Conservation (phyloP, 2,888 invertebrate species). For the Physocephala rufipes region DNA sequence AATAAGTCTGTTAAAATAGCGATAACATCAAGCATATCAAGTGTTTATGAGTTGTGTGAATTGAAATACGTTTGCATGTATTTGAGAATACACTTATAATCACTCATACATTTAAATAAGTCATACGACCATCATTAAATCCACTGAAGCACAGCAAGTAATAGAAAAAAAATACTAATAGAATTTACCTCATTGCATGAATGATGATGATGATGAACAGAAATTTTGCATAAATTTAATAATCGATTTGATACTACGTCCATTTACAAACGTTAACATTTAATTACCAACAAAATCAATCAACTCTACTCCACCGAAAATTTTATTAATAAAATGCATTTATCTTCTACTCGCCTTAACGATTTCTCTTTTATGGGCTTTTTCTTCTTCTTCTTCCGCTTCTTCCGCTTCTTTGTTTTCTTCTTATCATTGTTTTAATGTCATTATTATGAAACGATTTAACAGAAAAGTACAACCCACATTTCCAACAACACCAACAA, state of each 20-base stretch:
- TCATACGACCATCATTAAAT: too few species aligned
- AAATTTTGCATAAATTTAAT: too few species aligned
- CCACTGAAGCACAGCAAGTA: too few species aligned
- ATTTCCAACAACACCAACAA: constrained; percentile 54
- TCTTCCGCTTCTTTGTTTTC: constrained; percentile 15
- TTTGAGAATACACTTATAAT: too few species aligned
- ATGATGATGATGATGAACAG: too few species aligned
- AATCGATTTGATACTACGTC: too few species aligned
- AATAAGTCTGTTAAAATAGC: too few species aligned
- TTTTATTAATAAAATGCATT: constrained; percentile 11
- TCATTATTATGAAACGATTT: constrained; percentile 4
- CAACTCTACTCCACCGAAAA: constrained; percentile 14
- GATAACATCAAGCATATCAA: too few species aligned
- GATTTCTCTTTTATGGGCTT: constrained; percentile 16
- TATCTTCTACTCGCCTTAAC: neutral
- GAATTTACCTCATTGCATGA: neutral
- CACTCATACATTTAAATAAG: too few species aligned
- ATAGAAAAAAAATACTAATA: too few species aligned
- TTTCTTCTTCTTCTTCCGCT: constrained; percentile 26
- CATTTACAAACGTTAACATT: constrained; percentile 43
- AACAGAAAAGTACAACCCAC: constrained; percentile 63
- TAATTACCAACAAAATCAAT: constrained; percentile 36
- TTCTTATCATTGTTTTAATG: neutral
- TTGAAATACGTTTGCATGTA: too few species aligned
- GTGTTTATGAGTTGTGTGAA: too few species aligned